These are phyloP conservation scores for Gymnogyps californianus DNA, from an alignment of 2,113 vertebrate genomes.

Conservation along the genomic window DNA sequence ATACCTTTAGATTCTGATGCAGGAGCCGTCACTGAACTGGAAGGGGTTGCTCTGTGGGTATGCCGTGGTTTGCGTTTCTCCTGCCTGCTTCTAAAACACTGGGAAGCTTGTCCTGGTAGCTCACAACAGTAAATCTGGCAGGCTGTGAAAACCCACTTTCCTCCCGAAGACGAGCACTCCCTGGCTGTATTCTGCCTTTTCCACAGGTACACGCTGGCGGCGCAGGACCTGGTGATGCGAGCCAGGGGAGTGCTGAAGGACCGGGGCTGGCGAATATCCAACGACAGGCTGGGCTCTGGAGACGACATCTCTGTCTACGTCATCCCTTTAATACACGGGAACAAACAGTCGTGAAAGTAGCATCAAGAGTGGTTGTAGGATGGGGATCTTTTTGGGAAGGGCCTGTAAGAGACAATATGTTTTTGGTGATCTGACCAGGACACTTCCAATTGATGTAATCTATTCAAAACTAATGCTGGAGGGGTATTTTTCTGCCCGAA, in stretches of 20 bases:
- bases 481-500: slow-evolving; percentile 24
- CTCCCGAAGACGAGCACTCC: neutral
- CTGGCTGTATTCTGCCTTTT: neutral
- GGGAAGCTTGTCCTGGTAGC: neutral
- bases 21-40: neutral
- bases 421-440: slow-evolving; percentile 8
- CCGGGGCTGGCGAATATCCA: slow-evolving; percentile 94
- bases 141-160: neutral
- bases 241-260: slow-evolving; percentile 93
- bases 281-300: slow-evolving; percentile 91
- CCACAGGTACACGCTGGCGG: slow-evolving; percentile 92
- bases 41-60: neutral
- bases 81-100: neutral
- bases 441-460: slow-evolving; percentile 4
- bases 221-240: slow-evolving; percentile 95
- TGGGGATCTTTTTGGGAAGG: slow-evolving; percentile 22
- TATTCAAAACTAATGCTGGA: slow-evolving; percentile 47
- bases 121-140: neutral
- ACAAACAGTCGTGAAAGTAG: slow-evolving; percentile 78
- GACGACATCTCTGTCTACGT: slow-evolving; percentile 98
- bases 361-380: neutral
- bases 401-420: neutral
- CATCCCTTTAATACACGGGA: slow-evolving; percentile 90
- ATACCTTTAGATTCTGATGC: neutral
- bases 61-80: neutral